A percentile compares a stretch with the other conserved stretches of the same genome.
phyloP scores from a whole-genome alignment of 2,113 vertebrate genomes.

The Syrrhaptes paradoxus region DNA sequence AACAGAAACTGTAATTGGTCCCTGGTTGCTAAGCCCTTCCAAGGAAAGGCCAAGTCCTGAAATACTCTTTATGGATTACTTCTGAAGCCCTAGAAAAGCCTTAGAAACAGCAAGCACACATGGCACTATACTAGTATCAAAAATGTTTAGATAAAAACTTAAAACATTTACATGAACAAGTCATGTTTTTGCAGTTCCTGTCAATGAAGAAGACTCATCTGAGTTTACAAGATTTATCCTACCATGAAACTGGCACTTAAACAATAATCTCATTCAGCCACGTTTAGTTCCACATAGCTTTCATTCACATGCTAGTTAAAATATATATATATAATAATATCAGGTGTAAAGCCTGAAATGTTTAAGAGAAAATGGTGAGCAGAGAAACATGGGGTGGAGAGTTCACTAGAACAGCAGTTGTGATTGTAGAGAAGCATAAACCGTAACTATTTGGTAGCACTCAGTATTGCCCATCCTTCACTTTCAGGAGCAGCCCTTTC shows the following conservation, averaged over 20 bases:
- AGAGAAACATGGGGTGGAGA: not conserved
- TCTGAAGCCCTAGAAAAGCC: not conserved
- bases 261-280: constrained; percentile 7
- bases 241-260: not conserved
- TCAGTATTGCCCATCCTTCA: not conserved
- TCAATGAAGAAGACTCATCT: constrained; percentile 37
- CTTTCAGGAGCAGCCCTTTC: not conserved
- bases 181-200: not conserved
- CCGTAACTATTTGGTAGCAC: too few species aligned
- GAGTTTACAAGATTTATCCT: constrained; percentile 18
- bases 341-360: not conserved
- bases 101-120: not conserved
- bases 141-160: constrained; percentile 31
- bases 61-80: not conserved
- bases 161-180: constrained; percentile 22
- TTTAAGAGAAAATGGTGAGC: not conserved
- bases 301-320: not conserved
- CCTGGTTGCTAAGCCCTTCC: not conserved
- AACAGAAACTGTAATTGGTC: not conserved
- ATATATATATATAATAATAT: not conserved
- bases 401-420: not conserved
- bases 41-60: not conserved
- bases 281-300: not conserved
- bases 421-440: not conserved
- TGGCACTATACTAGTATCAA: not conserved